Evolutionary conservation across 2,888 invertebrate species (phyloP).

Genomic region (Drosophila leonis): DNA sequence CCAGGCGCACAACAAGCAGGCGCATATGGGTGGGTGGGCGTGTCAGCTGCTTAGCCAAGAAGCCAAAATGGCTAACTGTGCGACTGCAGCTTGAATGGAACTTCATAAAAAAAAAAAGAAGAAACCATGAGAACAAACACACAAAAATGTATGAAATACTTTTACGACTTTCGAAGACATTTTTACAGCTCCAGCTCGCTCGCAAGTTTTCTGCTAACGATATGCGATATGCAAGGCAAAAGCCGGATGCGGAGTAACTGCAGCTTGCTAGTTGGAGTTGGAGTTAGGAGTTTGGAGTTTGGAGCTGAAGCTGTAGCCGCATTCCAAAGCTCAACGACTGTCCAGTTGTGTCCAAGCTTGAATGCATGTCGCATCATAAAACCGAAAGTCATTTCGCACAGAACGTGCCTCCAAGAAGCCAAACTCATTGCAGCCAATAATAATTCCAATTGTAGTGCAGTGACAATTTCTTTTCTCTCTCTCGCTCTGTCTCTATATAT

Average conservation of each 20-base stretch:
- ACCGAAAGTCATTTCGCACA: conserved; percentile 82
- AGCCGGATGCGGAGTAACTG: conserved; percentile 23
- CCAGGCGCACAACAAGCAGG: not conserved
- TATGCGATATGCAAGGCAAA: conserved; percentile 74
- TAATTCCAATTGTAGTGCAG: conserved; percentile 82
- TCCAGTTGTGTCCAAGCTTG: conserved; percentile 45
- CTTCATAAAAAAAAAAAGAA: conserved; percentile 68
- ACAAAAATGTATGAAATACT: conserved; percentile 79
- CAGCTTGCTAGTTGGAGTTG: conserved; percentile 1
- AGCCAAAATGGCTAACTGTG: conserved; percentile 16
- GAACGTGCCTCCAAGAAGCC: conserved; percentile 76
- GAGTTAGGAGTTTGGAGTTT: not conserved
- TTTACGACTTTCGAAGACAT: conserved; percentile 82
- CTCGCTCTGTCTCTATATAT: not conserved
- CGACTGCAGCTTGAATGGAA: conserved; percentile 44
- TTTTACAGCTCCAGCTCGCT: conserved; percentile 80
- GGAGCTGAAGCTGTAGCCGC: conserved; percentile 31
- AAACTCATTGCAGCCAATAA: conserved; percentile 82
- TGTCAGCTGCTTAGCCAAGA: conserved; percentile 46
- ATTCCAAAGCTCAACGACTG: conserved; percentile 41
- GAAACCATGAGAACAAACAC: conserved; percentile 2
- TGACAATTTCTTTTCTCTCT: conserved; percentile 74
- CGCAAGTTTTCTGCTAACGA: conserved; percentile 75
- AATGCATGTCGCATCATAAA: conserved; percentile 80
- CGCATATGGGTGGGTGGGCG: conserved; percentile 18